Conservation (phyloP, 2,113 vertebrate genomes). For the Furnarius figulus region DNA sequence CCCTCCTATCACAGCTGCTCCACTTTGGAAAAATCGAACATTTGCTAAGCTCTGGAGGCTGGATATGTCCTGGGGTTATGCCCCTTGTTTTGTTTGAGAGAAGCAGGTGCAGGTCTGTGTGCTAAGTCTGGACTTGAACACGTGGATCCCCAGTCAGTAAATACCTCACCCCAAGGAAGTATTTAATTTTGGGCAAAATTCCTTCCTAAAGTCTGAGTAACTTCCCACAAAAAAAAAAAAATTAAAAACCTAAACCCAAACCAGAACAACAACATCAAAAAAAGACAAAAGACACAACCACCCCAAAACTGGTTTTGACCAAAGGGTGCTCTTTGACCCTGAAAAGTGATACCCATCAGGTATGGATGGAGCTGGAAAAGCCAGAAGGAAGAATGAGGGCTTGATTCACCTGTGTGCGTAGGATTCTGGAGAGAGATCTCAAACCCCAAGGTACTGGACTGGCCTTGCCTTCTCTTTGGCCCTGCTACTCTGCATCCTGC, state of each 20-base stretch:
- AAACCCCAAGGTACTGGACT: background rate
- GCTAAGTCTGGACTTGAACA: background rate
- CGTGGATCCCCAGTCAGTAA: background rate
- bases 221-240: background rate
- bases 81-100: background rate
- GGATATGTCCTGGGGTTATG: background rate
- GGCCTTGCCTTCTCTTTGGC: background rate
- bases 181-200: background rate
- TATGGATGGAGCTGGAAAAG: background rate
- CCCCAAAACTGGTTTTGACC: background rate
- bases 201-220: background rate
- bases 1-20: conserved; percentile 20
- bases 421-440: background rate
- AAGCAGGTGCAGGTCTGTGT: background rate
- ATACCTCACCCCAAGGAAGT: background rate
- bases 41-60: background rate
- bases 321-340: background rate
- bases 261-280: background rate
- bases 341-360: background rate
- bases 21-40: background rate
- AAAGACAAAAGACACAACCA: background rate
- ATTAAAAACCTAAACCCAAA: background rate
- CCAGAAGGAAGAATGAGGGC: background rate
- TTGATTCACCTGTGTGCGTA: background rate
- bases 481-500: background rate